phyloP scores from a whole-genome alignment of 2,888 invertebrate genomes.

The Tetranychus truncatus region DNA sequence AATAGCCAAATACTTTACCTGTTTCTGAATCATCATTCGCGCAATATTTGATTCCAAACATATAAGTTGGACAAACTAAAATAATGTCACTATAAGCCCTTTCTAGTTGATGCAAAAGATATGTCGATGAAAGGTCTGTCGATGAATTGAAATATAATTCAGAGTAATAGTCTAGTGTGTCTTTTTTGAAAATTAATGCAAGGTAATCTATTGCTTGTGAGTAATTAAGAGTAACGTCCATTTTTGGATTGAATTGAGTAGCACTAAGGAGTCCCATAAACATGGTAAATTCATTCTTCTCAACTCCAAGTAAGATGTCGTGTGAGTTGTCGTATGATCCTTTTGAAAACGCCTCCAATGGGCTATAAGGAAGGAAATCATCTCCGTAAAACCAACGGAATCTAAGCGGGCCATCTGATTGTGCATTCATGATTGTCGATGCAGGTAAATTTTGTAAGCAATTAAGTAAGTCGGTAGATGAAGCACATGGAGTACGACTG shows the following conservation, averaged over 20 bases:
- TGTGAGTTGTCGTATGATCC: background rate
- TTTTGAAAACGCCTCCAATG: background rate
- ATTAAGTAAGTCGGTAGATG: background rate
- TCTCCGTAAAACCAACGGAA: background rate
- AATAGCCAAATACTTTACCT: background rate
- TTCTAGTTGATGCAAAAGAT: background rate
- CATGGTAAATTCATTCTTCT: constrained; percentile 6
- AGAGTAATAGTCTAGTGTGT: background rate
- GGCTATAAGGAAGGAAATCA: background rate
- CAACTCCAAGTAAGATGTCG: background rate
- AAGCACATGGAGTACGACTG: background rate
- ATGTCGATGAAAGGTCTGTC: background rate
- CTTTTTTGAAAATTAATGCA: background rate
- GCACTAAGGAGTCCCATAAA: background rate
- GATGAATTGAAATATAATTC: background rate
- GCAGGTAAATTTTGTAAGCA: background rate
- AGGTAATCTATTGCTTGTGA: background rate
- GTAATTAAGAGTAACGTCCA: background rate
- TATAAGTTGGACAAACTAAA: constrained; percentile 2
- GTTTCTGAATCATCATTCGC: background rate
- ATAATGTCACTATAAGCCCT: background rate
- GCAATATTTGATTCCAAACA: background rate
- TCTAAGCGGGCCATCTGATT: background rate
- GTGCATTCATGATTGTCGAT: background rate
- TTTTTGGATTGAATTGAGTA: background rate